Conservation (phyloP, 2,113 vertebrate species). For the Ceuthmochares aereus region DNA sequence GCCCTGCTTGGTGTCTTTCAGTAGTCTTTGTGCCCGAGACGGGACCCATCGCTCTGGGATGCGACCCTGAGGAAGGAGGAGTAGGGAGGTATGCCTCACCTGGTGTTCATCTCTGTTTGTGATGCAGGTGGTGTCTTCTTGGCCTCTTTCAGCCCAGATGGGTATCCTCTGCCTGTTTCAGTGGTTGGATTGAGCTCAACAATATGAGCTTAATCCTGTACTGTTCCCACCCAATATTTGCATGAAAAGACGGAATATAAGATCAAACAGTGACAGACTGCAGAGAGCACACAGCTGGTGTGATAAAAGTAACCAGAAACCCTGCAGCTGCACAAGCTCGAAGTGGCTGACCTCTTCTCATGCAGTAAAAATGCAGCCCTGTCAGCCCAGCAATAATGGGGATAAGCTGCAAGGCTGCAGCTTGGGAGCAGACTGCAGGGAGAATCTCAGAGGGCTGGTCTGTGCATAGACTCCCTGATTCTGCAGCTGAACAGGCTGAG, state of each 20-base stretch:
- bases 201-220: neutral
- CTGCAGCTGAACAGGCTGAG: neutral
- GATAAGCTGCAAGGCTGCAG: neutral
- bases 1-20: neutral
- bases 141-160: neutral
- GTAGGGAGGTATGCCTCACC: neutral
- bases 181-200: neutral
- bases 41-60: neutral
- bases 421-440: neutral
- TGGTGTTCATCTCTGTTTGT: neutral
- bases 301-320: neutral
- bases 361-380: accelerated
- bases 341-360: neutral
- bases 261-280: neutral
- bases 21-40: neutral
- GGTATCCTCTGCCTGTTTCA: neutral
- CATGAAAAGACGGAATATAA: neutral
- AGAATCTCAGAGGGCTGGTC: neutral
- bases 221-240: neutral
- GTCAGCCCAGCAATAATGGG: accelerated
- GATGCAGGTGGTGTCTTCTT: neutral
- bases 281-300: neutral
- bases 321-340: neutral
- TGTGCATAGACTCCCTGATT: accelerated
- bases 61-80: neutral